phyloP scores from a whole-genome alignment of 2,888 invertebrate species.

The Meta bourneti region DNA sequence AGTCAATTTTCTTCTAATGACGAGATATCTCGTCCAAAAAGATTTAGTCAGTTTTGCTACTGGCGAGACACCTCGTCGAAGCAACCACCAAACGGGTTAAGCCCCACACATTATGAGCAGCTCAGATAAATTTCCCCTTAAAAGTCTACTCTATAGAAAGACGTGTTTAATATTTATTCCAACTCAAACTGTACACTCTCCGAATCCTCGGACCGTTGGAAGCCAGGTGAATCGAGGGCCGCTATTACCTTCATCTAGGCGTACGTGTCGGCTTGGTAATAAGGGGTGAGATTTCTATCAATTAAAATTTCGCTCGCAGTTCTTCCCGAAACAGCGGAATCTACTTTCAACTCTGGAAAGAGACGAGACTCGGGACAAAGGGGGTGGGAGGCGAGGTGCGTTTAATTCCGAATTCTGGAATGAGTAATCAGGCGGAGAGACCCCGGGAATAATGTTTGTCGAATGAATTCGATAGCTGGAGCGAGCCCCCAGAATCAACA shows the following conservation, averaged over 20 bases:
- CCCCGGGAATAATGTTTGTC: conserved; percentile 74
- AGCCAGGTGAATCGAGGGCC: not conserved
- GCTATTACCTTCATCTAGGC: conserved; percentile 3
- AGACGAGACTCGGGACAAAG: not conserved
- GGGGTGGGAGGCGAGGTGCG: conserved; percentile 20
- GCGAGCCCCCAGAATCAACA: conserved; percentile 67
- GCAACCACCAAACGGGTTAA: no score
- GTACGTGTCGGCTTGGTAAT: conserved; percentile 48
- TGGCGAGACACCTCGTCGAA: no score
- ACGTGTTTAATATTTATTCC: not conserved
- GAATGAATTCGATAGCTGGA: conserved; percentile 71
- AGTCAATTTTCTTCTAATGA: no score
- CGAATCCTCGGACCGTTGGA: not conserved
- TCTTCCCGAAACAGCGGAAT: conserved; percentile 62
- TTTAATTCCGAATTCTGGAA: conserved; percentile 74
- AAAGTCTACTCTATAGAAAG: no score
- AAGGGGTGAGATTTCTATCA: conserved; percentile 65
- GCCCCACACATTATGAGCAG: no score
- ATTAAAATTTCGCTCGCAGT: conserved; percentile 66
- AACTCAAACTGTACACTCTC: not conserved
- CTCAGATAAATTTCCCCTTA: no score
- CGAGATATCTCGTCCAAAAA: no score
- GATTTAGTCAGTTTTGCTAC: no score
- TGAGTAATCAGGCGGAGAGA: conserved; percentile 70
- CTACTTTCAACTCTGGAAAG: conserved; percentile 54